Evolutionary conservation across 2,888 invertebrate species (phyloP).

Genomic region (Agonopterix subpropinquella): DNA sequence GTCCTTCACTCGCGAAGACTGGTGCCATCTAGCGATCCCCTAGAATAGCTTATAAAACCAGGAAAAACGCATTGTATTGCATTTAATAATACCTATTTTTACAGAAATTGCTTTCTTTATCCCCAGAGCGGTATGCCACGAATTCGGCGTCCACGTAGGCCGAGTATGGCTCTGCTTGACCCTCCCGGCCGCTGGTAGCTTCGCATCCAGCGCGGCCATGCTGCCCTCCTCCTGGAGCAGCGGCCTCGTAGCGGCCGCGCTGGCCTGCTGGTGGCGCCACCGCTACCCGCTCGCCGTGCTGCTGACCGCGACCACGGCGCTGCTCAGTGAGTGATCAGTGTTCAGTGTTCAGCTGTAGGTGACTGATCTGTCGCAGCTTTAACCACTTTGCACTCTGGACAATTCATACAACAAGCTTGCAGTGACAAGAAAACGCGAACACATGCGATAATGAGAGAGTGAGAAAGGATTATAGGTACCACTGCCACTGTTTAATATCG

Average conservation of each 20-base stretch:
- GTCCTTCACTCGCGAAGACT: no score
- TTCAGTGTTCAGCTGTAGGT: background rate
- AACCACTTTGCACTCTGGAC: no score
- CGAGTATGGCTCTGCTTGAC: constrained; percentile 87
- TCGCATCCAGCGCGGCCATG: constrained; percentile 89
- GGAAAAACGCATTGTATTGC: no score
- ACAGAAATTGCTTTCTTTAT: no score
- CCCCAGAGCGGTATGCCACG: constrained; percentile 87
- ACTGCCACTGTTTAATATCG: no score
- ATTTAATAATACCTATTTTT: no score
- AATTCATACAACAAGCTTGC: no score
- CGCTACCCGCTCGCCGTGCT: constrained; percentile 88
- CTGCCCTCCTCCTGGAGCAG: constrained; percentile 97
- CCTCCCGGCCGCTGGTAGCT: constrained; percentile 93
- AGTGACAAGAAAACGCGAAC: no score
- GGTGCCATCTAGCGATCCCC: no score
- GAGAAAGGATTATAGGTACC: no score
- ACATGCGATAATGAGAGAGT: no score
- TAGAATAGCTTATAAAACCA: no score
- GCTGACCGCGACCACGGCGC: constrained; percentile 86
- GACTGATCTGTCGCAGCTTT: constrained; percentile 85
- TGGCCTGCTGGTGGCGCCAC: constrained; percentile 93
- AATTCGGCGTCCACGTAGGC: constrained; percentile 93
- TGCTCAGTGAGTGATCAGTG: constrained; percentile 73
- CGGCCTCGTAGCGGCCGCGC: constrained; percentile 88